Evolutionary conservation across 2,888 invertebrate species (phyloP), one percentile per base, ranked within the genome.

Genomic region (Agriotes lineatus): DNA sequence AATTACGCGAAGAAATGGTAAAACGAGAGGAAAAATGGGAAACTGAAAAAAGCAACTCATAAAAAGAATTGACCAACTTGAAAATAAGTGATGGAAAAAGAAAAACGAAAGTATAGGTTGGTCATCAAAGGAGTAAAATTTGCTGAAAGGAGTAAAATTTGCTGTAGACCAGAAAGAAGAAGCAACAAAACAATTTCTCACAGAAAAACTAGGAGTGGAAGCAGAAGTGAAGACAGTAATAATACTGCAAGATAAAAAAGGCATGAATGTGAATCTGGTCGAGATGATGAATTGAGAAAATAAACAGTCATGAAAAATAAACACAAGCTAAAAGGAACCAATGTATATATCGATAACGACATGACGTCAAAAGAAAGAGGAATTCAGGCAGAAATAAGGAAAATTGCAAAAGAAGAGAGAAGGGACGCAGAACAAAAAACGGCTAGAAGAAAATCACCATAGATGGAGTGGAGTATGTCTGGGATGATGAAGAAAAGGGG

Each of bases 341-440:
- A 6, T 33, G 6, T 33, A 33, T 33, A 39, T 10, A 39, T 39
- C 4, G 4, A 39, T n/a, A 39, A 39, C 14, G 39, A 39, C 14
- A 39, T 39, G 39, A 39, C 39, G n/a, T 12, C n/a, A 39, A 39
- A 39, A 4, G 39, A 39, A 14, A 39, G 39, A 39, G 39, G 39
- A 39, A 39, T 39, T 12, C 39, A 39, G 33, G 39, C 39, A 10
- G 39, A 39, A 39, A 10, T 39, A 39, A 39, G 6, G 14, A 39
- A 39, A 39, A 39, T 39, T 39, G 39, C 39, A 39, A 39, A 39
- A 33, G n/a, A n/a, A n/a, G n/a, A n/a, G n/a, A n/a, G n/a, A n/a
- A n/a, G n/a, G n/a, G n/a, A n/a, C n/a, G n/a, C n/a, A n/a, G n/a
- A n/a, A n/a, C n/a, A n/a, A n/a, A n/a, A n/a, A n/a, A n/a, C n/a